Base-by-base conservation (phyloP, 2,888 invertebrate genomes). In the Chironomus riparius region DNA sequence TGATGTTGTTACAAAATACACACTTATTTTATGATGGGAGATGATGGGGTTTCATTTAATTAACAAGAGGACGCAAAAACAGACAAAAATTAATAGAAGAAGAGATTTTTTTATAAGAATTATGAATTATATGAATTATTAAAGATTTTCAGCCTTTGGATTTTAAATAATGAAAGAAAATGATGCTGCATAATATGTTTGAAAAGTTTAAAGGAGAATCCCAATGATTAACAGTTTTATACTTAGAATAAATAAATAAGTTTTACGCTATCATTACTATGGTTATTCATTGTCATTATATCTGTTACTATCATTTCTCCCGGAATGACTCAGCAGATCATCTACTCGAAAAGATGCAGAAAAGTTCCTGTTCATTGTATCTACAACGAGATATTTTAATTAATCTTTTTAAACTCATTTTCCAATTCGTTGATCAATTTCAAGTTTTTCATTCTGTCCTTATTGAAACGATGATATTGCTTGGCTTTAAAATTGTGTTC, bases 381-480 rank as follows among this genome's bases (percentile, higher is more conserved):
- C 70, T 24, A 22, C 22, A n/a, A 56, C 1, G 12, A 70, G 21
- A 56, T 56, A 24, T 70, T 70, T 70, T 56, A 70, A 70, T 70
- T 70, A 70, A 70, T 70, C 70, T 70, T 56, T 56, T 38, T 24
- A n/a, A 56, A 70, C 56, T 70, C 70, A 70, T 70, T 70, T 70
- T 70, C 70, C 28, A 50, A 56, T 70, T 56, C 56, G 70, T 70
- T 70, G 56, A 70, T 28, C 70, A 70, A 28, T 70, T 70, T 70
- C 13, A 70, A 70, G 24, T 56, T 70, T 56, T 56, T 7, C n/a
- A n/a, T 56, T 56, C 56, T 56, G 5, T 15, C 18, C 2, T 56
- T n/a, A 38, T 28, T 38, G 10, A 38, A 38, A 38, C 7, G 10
- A 38, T 38, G 10, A 38, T 10, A 38, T 2, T 38, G 10, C 38